A percentile compares a stretch with the other conserved stretches of the same genome.
These are phyloP conservation scores for Dufourea novaeangliae DNA, from an alignment of 1,140 invertebrate genomes.

Conservation along the genomic window DNA sequence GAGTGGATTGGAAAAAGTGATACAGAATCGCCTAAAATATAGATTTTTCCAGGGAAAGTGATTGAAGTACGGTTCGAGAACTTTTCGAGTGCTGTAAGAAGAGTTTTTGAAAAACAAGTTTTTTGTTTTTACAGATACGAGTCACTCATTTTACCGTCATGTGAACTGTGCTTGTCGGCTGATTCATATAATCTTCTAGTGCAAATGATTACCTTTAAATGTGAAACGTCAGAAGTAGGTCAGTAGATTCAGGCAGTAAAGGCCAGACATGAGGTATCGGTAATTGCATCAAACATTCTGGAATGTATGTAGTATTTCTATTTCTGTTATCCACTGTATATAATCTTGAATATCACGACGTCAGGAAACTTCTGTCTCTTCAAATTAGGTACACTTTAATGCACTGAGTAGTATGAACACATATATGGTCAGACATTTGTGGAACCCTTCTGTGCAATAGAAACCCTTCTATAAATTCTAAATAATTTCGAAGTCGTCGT, in stretches of 20 bases:
- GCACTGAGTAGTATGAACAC: neutral
- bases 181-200: neutral
- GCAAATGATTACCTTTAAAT: neutral
- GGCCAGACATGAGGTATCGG: neutral
- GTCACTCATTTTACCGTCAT: too few species aligned
- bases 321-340: neutral
- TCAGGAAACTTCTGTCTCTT: neutral
- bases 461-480: too few species aligned
- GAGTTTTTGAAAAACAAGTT: too few species aligned
- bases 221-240: neutral
- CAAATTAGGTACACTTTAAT: neutral
- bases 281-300: neutral
- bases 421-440: neutral
- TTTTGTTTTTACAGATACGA: too few species aligned
- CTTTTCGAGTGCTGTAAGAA: too few species aligned
- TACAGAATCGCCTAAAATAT: too few species aligned
- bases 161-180: neutral
- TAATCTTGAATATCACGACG: neutral
- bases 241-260: slow-evolving; percentile 2
- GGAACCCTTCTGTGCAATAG: neutral
- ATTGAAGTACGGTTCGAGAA: too few species aligned
- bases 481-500: too few species aligned
- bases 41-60: too few species aligned
- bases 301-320: neutral
- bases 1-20: too few species aligned